Evolutionary conservation across 2,888 invertebrate genomes (phyloP).

Genomic region (Muscina levida): DNA sequence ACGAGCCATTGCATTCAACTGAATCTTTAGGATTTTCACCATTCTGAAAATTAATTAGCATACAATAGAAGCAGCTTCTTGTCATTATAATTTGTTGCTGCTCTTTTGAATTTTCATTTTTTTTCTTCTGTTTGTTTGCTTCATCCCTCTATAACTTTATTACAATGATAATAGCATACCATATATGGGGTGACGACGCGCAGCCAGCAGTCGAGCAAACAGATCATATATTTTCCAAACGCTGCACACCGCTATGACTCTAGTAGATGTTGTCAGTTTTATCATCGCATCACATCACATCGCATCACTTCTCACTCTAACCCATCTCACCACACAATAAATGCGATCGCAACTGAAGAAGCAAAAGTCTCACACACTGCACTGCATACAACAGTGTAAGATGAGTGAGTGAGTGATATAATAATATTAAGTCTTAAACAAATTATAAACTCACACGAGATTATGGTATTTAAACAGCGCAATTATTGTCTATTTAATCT

Average conservation of each 20-base stretch:
- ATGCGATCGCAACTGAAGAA: neutral
- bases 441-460: neutral
- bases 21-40: slow-evolving; percentile 12
- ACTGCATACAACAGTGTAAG: too few species aligned
- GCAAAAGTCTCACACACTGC: neutral
- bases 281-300: neutral
- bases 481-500: slow-evolving; percentile 12
- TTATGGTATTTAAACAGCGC: neutral
- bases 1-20: slow-evolving; percentile 16
- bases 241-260: neutral
- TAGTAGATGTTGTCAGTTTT: slow-evolving; percentile 2
- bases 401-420: too few species aligned
- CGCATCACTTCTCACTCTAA: too few species aligned
- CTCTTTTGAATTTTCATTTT: neutral
- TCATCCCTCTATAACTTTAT: neutral
- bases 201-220: neutral
- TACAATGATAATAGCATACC: slow-evolving; percentile 2
- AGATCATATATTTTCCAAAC: neutral
- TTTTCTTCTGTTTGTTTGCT: too few species aligned
- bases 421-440: neutral
- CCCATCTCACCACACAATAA: neutral
- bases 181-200: neutral
- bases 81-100: neutral
- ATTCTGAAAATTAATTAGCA: slow-evolving; percentile 14
- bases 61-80: slow-evolving; percentile 13